A percentile compares a stretch with the other conserved stretches of the same genome.
Evolutionary conservation across 2,888 invertebrate genomes (phyloP).

Genomic region (Metallyticus violacea): DNA sequence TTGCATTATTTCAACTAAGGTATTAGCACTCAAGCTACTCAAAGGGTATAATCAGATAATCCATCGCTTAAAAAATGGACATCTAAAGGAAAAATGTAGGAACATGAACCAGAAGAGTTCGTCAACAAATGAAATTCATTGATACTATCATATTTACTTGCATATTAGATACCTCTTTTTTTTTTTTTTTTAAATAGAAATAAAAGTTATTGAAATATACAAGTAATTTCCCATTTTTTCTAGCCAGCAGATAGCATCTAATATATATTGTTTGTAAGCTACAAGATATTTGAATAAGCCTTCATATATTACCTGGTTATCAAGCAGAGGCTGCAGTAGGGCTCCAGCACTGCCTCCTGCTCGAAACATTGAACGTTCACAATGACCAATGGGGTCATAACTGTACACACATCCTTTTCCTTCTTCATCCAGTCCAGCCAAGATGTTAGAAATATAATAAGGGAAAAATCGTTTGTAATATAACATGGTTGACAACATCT

Average conservation of each 20-base stretch:
- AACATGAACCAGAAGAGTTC: no score
- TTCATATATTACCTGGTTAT: slow-evolving; percentile 83
- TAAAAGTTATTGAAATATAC: neutral
- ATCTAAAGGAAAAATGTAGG: no score
- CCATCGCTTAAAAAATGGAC: no score
- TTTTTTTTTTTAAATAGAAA: no score
- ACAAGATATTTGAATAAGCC: neutral
- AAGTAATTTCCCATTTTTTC: neutral
- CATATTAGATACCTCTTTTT: no score
- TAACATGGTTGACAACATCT: slow-evolving; percentile 93
- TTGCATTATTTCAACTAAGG: no score
- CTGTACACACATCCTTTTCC: slow-evolving; percentile 94
- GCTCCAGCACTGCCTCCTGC: slow-evolving; percentile 91
- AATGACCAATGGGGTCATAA: slow-evolving; percentile 97
- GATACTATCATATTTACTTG: no score
- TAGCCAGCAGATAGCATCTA: neutral
- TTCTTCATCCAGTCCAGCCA: slow-evolving; percentile 90
- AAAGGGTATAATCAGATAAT: no score
- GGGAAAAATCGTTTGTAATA: slow-evolving; percentile 98
- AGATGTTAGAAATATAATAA: slow-evolving; percentile 91
- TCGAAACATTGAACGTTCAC: slow-evolving; percentile 77
- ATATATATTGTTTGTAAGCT: neutral
- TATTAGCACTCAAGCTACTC: no score
- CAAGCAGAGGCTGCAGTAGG: slow-evolving; percentile 89
- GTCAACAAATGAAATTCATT: no score